Evolutionary conservation across 2,797 vertebrate genomes (phyloP).

Genomic region (Spondyliosoma cantharus): DNA sequence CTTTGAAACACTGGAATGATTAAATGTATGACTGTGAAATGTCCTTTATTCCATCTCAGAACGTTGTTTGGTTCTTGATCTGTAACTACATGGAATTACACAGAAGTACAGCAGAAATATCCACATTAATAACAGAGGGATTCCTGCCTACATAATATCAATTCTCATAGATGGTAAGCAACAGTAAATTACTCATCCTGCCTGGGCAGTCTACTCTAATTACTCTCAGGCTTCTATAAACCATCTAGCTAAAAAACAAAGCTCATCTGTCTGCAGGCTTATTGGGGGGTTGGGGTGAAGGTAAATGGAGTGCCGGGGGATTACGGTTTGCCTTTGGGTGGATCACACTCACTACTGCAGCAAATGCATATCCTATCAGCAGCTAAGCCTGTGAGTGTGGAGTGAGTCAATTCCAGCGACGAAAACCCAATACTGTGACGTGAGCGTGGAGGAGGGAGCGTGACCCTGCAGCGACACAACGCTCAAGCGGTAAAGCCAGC

Average conservation of each 20-base stretch:
- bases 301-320: conserved; percentile 66
- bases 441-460: conserved; percentile 1
- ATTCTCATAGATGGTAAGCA: conserved; percentile 32
- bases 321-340: conserved; percentile 66
- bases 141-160: conserved; percentile 43
- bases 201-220: conserved; percentile 64
- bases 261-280: conserved; percentile 71
- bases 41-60: neutral
- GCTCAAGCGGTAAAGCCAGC: conserved; percentile 30
- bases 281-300: conserved; percentile 50
- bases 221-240: conserved; percentile 59
- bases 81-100: neutral
- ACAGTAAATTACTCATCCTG: conserved; percentile 56
- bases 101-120: neutral
- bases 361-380: conserved; percentile 67
- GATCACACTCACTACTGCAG: conserved; percentile 62
- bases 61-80: neutral
- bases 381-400: conserved; percentile 50
- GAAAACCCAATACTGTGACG: conserved; percentile 50
- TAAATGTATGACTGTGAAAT: conserved; percentile 31
- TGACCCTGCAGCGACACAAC: conserved; percentile 39
- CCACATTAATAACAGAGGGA: conserved; percentile 16
- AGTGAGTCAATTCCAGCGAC: conserved; percentile 57
- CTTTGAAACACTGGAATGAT: conserved; percentile 40
- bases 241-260: conserved; percentile 64